These are phyloP conservation scores for Leptinotarsa defecta DNA, from an alignment of 1,140 invertebrate genomes.

Conservation along the genomic window DNA sequence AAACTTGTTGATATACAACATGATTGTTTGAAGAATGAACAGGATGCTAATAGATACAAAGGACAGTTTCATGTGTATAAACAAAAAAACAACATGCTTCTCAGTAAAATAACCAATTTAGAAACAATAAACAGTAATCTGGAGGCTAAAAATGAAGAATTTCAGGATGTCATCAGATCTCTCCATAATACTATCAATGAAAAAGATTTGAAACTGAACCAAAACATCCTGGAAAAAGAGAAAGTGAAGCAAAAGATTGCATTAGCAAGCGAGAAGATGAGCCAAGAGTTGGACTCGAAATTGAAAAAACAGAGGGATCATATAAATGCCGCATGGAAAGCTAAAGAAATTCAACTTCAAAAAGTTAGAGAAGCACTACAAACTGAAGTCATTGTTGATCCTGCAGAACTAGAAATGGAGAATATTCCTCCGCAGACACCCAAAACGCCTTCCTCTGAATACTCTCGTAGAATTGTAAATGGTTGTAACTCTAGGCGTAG, in stretches of 20 bases:
- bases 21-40: conserved; percentile 41
- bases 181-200: conserved; percentile 62
- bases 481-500: conserved; percentile 5
- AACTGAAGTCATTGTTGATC: conserved; percentile 47
- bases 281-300: conserved; percentile 67
- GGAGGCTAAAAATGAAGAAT: conserved; percentile 56
- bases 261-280: conserved; percentile 72
- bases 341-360: conserved; percentile 61
- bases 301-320: conserved; percentile 70
- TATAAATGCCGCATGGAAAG: conserved; percentile 60
- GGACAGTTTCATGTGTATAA: conserved; percentile 56
- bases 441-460: conserved; percentile 10
- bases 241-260: conserved; percentile 74
- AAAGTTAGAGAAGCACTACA: conserved; percentile 60
- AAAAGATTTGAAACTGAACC: conserved; percentile 71
- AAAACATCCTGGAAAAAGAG: conserved; percentile 75
- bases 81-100: conserved; percentile 65
- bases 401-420: conserved; percentile 3
- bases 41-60: conserved; percentile 48
- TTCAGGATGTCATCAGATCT: conserved; percentile 50
- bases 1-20: conserved; percentile 45
- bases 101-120: conserved; percentile 62
- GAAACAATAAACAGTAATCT: conserved; percentile 62
- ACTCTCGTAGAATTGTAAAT: background rate
- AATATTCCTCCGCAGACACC: conserved; percentile 12